phyloP scores from a whole-genome alignment of 2,797 vertebrate species.

The Scleropages formosus region DNA sequence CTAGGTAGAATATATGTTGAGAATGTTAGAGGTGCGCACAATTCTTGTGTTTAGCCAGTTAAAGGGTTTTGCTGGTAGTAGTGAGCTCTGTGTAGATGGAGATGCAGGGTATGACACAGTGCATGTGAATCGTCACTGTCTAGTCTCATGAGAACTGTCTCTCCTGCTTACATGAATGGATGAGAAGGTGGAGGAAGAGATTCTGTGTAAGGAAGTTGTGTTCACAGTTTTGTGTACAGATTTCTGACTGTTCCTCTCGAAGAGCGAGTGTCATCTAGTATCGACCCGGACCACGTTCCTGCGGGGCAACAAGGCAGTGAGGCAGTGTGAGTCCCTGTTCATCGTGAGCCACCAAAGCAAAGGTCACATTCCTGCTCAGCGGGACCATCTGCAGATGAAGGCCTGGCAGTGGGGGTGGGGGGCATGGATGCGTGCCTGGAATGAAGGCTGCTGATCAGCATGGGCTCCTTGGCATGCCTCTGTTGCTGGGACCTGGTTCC shows the following conservation, averaged over 20 bases:
- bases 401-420: constrained; percentile 42
- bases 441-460: constrained; percentile 70
- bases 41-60: too few species aligned
- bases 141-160: too few species aligned
- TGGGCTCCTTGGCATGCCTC: constrained; percentile 60
- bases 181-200: too few species aligned
- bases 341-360: constrained; percentile 29
- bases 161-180: too few species aligned
- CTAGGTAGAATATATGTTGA: too few species aligned
- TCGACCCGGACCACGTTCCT: not conserved
- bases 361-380: constrained; percentile 72
- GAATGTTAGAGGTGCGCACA: too few species aligned
- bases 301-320: not conserved
- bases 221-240: too few species aligned
- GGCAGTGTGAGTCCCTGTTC: not conserved
- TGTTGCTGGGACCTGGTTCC: constrained; percentile 54
- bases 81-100: too few species aligned
- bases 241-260: not conserved
- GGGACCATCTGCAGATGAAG: constrained; percentile 76
- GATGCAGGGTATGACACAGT: too few species aligned
- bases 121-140: too few species aligned
- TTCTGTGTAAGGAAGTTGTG: too few species aligned
- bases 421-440: constrained; percentile 70
- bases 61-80: too few species aligned
- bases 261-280: not conserved